A percentile compares a stretch with the other conserved stretches of the same genome.
phyloP scores from a whole-genome alignment of 1,140 invertebrate species.

The Bradynema listronoti region DNA sequence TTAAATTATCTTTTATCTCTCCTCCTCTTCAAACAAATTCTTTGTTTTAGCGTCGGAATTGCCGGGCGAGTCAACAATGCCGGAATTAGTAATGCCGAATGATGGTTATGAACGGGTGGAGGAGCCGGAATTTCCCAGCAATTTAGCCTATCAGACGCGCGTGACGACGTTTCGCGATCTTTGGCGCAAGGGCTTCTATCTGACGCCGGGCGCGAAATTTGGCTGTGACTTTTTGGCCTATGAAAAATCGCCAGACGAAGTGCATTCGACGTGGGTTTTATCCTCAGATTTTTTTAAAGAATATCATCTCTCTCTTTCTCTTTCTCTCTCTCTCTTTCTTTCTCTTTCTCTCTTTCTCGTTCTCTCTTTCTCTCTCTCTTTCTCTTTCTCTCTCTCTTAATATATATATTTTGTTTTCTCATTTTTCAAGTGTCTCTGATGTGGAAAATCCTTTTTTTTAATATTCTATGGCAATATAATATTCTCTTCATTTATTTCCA shows the following conservation, averaged over 20 bases:
- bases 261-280: conserved; percentile 58
- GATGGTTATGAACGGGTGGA: not conserved
- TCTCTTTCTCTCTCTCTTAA: not conserved
- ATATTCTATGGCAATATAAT: too few relatives aligned
- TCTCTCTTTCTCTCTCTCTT: not conserved
- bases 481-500: too few relatives aligned
- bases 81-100: not conserved
- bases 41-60: not conserved
- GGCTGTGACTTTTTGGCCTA: conserved; percentile 79
- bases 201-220: conserved; percentile 76
- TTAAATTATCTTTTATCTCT: not conserved
- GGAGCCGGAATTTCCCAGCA: conserved; percentile 10
- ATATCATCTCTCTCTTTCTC: not conserved
- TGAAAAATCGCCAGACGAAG: conserved; percentile 57
- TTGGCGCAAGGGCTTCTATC: conserved; percentile 71
- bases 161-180: conserved; percentile 69
- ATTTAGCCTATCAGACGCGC: conserved; percentile 19
- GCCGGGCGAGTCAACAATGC: too few relatives aligned
- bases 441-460: too few relatives aligned
- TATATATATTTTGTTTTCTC: not conserved
- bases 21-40: not conserved
- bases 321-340: not conserved
- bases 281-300: too few relatives aligned
- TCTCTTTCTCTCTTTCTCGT: not conserved
- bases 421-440: too few relatives aligned